Conservation (phyloP, 2,888 invertebrate genomes). For the Epistrophe grossulariae region DNA sequence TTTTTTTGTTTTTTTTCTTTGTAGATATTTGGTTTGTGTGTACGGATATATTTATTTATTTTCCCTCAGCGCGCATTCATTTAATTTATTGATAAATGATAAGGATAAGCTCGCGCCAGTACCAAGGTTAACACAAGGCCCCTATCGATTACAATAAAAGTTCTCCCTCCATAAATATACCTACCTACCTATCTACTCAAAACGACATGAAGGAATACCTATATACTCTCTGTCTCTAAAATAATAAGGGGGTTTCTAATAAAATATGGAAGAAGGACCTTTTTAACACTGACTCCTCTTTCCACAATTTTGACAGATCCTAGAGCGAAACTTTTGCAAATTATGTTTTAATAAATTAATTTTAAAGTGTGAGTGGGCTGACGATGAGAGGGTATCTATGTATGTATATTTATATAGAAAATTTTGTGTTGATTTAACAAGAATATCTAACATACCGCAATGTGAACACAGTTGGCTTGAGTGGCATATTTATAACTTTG, state of each 20-base stretch:
- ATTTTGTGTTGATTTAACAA: constrained; percentile 52
- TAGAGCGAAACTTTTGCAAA: constrained; percentile 36
- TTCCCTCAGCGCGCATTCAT: constrained; percentile 32
- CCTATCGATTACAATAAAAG: constrained; percentile 70
- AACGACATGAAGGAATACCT: background rate
- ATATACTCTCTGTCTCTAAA: too few relatives aligned
- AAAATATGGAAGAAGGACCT: constrained; percentile 21
- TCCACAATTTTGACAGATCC: constrained; percentile 28
- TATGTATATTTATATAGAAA: background rate
- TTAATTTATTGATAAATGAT: constrained; percentile 43
- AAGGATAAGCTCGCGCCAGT: constrained; percentile 23
- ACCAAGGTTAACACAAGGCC: constrained; percentile 26
- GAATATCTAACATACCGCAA: constrained; percentile 33
- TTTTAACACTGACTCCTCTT: constrained; percentile 15
- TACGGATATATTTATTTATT: constrained; percentile 8
- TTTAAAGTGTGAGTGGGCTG: background rate
- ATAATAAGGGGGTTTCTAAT: background rate
- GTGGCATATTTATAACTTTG: constrained; percentile 51
- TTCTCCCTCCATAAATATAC: background rate
- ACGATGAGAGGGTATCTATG: too few relatives aligned
- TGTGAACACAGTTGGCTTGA: constrained; percentile 42
- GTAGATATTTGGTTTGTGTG: background rate
- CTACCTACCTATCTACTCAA: too few relatives aligned
- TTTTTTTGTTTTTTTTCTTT: constrained; percentile 33
- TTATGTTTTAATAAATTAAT: constrained; percentile 29